These are phyloP conservation scores for Penaeus monodon DNA, from an alignment of 2,888 invertebrate species.

Conservation along the genomic window DNA sequence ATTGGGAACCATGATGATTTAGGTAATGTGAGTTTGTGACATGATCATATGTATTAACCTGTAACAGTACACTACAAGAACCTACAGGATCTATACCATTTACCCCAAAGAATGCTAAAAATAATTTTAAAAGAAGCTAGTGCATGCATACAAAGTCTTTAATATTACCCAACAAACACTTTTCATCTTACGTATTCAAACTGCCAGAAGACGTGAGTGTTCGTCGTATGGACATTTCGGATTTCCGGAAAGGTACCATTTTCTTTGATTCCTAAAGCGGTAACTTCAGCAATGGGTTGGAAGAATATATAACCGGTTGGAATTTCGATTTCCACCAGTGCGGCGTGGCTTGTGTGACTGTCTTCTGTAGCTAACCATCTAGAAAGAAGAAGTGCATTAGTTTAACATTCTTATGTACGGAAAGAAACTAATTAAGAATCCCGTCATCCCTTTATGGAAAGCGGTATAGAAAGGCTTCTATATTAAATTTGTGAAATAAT, in stretches of 20 bases:
- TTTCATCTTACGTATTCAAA: constrained; percentile 49
- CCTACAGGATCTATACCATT: no score
- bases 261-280: constrained; percentile 20
- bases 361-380: constrained; percentile 70
- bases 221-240: constrained; percentile 67
- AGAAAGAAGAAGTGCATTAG: not conserved
- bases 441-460: no score
- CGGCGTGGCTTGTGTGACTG: constrained; percentile 69
- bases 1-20: no score
- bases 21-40: no score
- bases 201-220: constrained; percentile 65
- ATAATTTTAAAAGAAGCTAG: no score
- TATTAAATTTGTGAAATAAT: no score
- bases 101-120: no score
- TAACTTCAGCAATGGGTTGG: constrained; percentile 68
- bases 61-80: no score
- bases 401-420: no score
- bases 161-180: not conserved
- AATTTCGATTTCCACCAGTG: constrained; percentile 71
- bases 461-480: no score
- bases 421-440: not conserved
- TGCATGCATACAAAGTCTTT: not conserved
- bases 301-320: constrained; percentile 72
- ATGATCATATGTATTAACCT: no score
- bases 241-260: constrained; percentile 67